A percentile compares a stretch with the other conserved stretches of the same genome.
phyloP scores from a whole-genome alignment of 2,113 vertebrate species.

The Antigone vipio region DNA sequence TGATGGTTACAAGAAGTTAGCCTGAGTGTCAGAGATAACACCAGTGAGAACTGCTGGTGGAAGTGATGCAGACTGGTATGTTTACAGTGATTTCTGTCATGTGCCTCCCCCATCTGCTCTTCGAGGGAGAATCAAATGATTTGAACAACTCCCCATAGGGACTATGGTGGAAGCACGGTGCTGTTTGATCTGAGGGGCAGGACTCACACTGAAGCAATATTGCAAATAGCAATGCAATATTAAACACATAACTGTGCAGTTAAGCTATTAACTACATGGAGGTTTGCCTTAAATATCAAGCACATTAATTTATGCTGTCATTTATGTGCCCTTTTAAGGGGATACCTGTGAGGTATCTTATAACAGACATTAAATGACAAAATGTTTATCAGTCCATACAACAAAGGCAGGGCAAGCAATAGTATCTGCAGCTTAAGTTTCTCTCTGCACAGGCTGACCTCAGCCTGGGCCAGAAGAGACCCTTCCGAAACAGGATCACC shows the following conservation, averaged over 20 bases:
- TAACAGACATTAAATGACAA: neutral
- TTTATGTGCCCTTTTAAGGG: neutral
- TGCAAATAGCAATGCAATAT: neutral
- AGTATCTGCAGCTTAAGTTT: neutral
- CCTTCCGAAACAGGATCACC: neutral
- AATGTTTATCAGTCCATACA: neutral
- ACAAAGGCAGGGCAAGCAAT: neutral
- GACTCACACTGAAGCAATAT: neutral
- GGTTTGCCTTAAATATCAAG: neutral
- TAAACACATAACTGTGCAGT: neutral
- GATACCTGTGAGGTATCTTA: neutral
- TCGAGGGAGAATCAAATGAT: neutral
- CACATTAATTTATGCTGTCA: neutral
- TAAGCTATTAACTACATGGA: neutral
- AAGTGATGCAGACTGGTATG: constrained; percentile 21
- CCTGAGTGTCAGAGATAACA: constrained; percentile 50
- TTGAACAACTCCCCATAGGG: neutral
- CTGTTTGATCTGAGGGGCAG: neutral
- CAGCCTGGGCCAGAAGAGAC: neutral
- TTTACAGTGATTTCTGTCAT: neutral
- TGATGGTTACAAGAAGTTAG: constrained; percentile 32
- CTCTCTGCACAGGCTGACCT: neutral
- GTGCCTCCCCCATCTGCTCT: neutral
- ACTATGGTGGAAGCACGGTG: neutral
- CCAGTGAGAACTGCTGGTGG: neutral